Evolutionary conservation across 2,797 vertebrate genomes (phyloP).

Genomic region (Arrhamphus sclerolepis): DNA sequence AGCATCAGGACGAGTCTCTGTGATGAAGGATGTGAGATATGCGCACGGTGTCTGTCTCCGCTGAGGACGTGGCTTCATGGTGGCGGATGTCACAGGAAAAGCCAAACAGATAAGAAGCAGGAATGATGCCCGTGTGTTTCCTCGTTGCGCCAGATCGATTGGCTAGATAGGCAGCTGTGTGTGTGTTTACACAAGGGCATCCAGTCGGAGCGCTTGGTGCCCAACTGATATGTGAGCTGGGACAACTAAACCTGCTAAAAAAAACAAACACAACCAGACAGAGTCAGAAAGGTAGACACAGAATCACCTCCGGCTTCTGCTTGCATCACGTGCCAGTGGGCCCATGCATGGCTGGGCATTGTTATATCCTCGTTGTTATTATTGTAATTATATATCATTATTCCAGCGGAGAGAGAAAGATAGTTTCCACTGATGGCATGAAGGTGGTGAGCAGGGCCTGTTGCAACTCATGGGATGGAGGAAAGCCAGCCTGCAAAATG

Average conservation of each 20-base stretch:
- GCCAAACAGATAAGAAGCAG: slow-evolving; percentile 76
- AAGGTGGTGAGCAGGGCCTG: slow-evolving; percentile 72
- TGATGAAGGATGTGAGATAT: slow-evolving; percentile 66
- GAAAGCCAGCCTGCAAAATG: slow-evolving; percentile 59
- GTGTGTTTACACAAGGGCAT: slow-evolving; percentile 69
- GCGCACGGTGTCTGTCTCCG: slow-evolving; percentile 64
- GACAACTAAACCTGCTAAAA: slow-evolving; percentile 26
- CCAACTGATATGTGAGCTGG: slow-evolving; percentile 15
- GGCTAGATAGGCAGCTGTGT: slow-evolving; percentile 71
- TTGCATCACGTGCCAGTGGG: slow-evolving; percentile 27
- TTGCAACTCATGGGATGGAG: slow-evolving; percentile 66
- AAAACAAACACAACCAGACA: slow-evolving; percentile 4
- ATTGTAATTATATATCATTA: slow-evolving; percentile 83
- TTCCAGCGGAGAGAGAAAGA: slow-evolving; percentile 69
- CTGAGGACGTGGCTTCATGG: slow-evolving; percentile 67
- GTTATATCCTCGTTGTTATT: slow-evolving; percentile 71
- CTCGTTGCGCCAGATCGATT: slow-evolving; percentile 76
- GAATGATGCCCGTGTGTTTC: slow-evolving; percentile 80
- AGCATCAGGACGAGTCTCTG: slow-evolving; percentile 46
- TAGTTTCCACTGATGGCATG: slow-evolving; percentile 76
- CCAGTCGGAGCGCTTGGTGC: slow-evolving; percentile 32
- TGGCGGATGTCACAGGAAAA: slow-evolving; percentile 79
- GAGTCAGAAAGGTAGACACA: slow-evolving; percentile 7
- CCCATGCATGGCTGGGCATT: slow-evolving; percentile 37
- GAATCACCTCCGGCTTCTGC: slow-evolving; percentile 42